A percentile compares a stretch with the other conserved stretches of the same genome.
phyloP scores from a whole-genome alignment of 2,888 invertebrate species.

The Iselma pallidipennis region DNA sequence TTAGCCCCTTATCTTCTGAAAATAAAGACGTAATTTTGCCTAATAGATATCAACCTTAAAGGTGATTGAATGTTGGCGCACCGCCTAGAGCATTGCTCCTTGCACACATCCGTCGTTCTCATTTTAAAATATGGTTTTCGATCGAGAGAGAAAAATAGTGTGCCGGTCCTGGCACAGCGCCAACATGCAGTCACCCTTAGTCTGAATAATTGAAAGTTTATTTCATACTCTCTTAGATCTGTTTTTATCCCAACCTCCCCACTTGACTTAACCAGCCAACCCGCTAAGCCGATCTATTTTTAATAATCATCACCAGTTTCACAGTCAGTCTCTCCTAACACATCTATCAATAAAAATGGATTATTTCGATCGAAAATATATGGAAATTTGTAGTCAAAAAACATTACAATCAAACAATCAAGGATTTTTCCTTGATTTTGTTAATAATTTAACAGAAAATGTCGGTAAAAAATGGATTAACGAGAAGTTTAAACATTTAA shows the following conservation, averaged over 20 bases:
- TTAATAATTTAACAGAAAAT: slow-evolving; percentile 61
- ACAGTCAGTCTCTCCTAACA: background rate
- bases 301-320: background rate
- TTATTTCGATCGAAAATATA: slow-evolving; percentile 53
- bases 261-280: background rate
- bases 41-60: too few species aligned
- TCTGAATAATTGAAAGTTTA: too few species aligned
- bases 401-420: slow-evolving; percentile 75
- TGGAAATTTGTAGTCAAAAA: slow-evolving; percentile 70
- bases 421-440: slow-evolving; percentile 75
- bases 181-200: too few species aligned
- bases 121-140: too few species aligned
- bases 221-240: background rate
- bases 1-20: too few species aligned
- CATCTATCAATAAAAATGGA: background rate
- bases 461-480: slow-evolving; percentile 65
- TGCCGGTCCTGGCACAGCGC: too few species aligned
- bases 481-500: slow-evolving; percentile 62
- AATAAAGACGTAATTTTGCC: too few species aligned
- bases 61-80: too few species aligned
- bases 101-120: too few species aligned
- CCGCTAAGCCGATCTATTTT: background rate
- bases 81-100: too few species aligned
- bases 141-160: too few species aligned
- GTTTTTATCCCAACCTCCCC: background rate